Evolutionary conservation across 2,113 vertebrate genomes (phyloP).

Genomic region (Notarius quadriscutis): DNA sequence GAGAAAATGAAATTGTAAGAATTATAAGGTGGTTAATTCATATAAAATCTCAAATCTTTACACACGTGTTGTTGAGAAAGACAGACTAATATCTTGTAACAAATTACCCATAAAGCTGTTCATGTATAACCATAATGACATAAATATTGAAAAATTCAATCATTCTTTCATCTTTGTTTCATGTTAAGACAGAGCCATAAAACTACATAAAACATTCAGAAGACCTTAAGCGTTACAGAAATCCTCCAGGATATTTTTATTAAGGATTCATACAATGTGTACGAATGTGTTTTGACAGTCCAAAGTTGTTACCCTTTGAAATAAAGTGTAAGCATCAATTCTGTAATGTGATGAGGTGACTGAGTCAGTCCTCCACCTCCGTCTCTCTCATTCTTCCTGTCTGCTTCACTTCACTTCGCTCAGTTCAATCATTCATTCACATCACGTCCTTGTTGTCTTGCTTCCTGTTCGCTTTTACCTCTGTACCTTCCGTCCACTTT

Average conservation of each 20-base stretch:
- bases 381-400: not conserved
- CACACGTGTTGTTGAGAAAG: not conserved
- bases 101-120: not conserved
- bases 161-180: not conserved
- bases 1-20: not conserved
- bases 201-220: not conserved
- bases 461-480: not conserved
- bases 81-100: not conserved
- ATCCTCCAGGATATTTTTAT: not conserved
- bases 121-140: not conserved
- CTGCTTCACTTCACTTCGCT: not conserved
- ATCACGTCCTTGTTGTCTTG: not conserved
- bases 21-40: too few species aligned
- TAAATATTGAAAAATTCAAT: not conserved
- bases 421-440: not conserved
- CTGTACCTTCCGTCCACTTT: not conserved
- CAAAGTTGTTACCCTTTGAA: not conserved
- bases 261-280: not conserved
- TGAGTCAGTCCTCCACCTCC: not conserved
- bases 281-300: not conserved
- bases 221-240: not conserved
- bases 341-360: not conserved
- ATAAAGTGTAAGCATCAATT: not conserved
- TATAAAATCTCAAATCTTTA: not conserved
- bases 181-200: not conserved